Percentiles rank a stretch among this genome's conserved stretches.
These are phyloP conservation scores for Sebastes wilsoni DNA, from an alignment of 2,797 vertebrate genomes.

Conservation along the genomic window DNA sequence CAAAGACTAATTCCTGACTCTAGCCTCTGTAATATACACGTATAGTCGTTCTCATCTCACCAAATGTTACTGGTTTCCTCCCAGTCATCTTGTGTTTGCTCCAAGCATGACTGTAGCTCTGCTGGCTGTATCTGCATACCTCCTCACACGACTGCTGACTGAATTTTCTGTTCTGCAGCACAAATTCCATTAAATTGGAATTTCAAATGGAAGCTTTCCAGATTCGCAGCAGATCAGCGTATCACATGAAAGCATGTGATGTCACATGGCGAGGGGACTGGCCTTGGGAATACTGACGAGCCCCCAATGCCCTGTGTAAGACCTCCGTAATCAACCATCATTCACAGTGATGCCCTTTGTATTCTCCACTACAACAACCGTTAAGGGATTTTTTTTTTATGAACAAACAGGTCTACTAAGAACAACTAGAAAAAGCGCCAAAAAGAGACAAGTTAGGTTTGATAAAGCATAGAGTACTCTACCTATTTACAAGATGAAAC, in stretches of 20 bases:
- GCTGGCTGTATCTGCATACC: conserved; percentile 62
- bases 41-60: conserved; percentile 48
- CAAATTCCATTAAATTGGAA: conserved; percentile 85
- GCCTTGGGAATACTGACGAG: conserved; percentile 59
- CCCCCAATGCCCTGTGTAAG: conserved; percentile 42
- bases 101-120: conserved; percentile 52
- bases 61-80: conserved; percentile 53
- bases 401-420: background rate
- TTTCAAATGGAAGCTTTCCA: conserved; percentile 83
- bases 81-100: conserved; percentile 61
- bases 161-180: conserved; percentile 75
- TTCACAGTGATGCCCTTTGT: conserved; percentile 45
- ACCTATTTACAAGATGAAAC: background rate
- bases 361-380: conserved; percentile 5
- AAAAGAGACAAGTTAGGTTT: background rate
- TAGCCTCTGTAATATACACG: background rate
- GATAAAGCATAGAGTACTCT: background rate
- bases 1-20: background rate
- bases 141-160: conserved; percentile 74
- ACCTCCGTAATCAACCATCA: conserved; percentile 36
- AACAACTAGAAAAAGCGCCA: background rate
- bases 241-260: conserved; percentile 90
- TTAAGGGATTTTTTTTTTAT: background rate
- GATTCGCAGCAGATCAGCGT: conserved; percentile 80
- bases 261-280: conserved; percentile 80